A percentile compares a stretch with the other conserved stretches of the same genome.
phyloP scores from a whole-genome alignment of 2,113 vertebrate genomes.

The Terrapene triunguis region DNA sequence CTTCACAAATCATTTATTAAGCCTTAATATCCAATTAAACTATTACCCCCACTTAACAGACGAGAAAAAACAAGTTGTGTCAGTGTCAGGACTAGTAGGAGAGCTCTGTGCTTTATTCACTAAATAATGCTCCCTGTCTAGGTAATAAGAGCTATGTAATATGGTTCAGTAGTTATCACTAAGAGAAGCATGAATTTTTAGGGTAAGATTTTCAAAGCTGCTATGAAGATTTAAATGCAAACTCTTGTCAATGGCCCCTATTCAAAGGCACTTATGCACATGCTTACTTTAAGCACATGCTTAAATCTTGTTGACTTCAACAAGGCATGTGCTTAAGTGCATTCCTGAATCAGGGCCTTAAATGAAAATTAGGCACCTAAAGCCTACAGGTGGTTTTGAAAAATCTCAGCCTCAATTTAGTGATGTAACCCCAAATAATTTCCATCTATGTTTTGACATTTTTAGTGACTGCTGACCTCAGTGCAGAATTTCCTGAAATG shows the following conservation, averaged over 20 bases:
- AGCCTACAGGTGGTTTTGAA: neutral
- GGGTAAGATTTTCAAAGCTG: neutral
- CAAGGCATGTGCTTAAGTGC: neutral
- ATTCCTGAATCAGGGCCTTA: neutral
- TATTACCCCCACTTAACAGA: neutral
- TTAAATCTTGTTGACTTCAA: neutral
- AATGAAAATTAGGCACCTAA: neutral
- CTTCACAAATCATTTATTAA: neutral
- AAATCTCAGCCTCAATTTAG: rapidly evolving
- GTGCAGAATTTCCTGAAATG: neutral
- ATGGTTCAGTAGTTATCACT: neutral
- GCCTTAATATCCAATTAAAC: neutral
- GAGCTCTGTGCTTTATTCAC: neutral
- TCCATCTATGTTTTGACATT: neutral
- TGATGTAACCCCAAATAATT: neutral
- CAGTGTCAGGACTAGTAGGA: neutral
- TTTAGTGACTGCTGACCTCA: neutral
- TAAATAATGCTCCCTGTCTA: neutral
- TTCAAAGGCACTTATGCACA: neutral
- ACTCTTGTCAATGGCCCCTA: neutral
- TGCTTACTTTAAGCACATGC: neutral
- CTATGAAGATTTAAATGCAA: neutral
- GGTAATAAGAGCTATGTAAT: neutral
- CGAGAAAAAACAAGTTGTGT: neutral
- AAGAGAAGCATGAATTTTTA: rapidly evolving